Conservation (phyloP, 2,113 vertebrate genomes). For the Dicentrarchus labrax region DNA sequence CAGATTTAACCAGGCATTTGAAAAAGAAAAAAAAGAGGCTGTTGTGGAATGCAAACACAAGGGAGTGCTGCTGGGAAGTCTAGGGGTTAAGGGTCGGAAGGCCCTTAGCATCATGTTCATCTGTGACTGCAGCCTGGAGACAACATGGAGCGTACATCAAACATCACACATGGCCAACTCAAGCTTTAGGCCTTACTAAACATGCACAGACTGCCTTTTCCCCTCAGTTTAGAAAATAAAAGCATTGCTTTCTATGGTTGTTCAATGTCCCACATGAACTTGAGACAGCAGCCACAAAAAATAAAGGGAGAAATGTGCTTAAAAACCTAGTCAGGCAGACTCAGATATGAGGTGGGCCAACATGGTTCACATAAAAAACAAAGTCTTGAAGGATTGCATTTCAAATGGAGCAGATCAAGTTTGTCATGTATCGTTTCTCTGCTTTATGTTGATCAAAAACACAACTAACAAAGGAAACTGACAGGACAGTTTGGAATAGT, state of each 20-base stretch:
- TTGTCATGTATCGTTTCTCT: slow-evolving; percentile 70
- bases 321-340: neutral
- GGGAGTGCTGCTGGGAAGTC: slow-evolving; percentile 47
- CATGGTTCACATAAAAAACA: slow-evolving; percentile 11
- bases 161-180: slow-evolving; percentile 25
- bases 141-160: slow-evolving; percentile 33
- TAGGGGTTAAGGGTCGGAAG: slow-evolving; percentile 52
- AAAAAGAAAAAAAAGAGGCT: slow-evolving; percentile 10
- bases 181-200: slow-evolving; percentile 34
- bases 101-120: slow-evolving; percentile 61
- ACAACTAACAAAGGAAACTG: neutral
- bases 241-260: slow-evolving; percentile 17
- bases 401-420: neutral
- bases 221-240: neutral
- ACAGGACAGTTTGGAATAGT: neutral
- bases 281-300: slow-evolving; percentile 35
- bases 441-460: slow-evolving; percentile 33
- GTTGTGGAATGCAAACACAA: slow-evolving; percentile 48
- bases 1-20: slow-evolving; percentile 9
- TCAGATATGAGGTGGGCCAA: neutral
- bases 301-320: neutral
- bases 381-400: neutral
- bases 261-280: slow-evolving; percentile 14
- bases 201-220: slow-evolving; percentile 17
- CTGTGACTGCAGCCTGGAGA: slow-evolving; percentile 64